Percentiles rank a stretch among this genome's conserved stretches.
These are phyloP conservation scores for Phengaris alcon DNA, from an alignment of 2,888 invertebrate genomes.

Conservation along the genomic window DNA sequence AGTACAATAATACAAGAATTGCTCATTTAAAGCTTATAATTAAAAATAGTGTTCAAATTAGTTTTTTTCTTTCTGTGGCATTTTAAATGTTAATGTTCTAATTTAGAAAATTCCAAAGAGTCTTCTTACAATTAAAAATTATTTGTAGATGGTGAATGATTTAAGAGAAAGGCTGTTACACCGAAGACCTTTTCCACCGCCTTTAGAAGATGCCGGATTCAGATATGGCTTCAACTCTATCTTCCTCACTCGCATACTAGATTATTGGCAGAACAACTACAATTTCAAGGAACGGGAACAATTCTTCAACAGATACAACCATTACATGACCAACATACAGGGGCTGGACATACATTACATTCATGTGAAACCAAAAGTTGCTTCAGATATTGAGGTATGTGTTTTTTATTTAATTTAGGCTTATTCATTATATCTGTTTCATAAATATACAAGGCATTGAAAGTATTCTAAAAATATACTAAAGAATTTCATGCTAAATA, in stretches of 20 bases:
- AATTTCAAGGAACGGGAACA: constrained; percentile 82
- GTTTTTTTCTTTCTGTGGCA: too few relatives aligned
- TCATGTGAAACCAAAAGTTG: constrained; percentile 80
- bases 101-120: too few relatives aligned
- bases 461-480: too few relatives aligned
- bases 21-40: too few relatives aligned
- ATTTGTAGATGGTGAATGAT: constrained; percentile 71
- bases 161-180: constrained; percentile 76
- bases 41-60: too few relatives aligned
- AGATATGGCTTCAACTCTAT: constrained; percentile 89
- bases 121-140: neutral
- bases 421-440: too few relatives aligned
- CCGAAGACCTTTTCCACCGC: constrained; percentile 66
- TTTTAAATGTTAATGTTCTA: too few relatives aligned
- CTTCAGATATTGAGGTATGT: constrained; percentile 48
- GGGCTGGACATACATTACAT: constrained; percentile 87
- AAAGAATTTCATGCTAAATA: too few relatives aligned
- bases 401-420: neutral
- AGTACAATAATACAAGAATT: too few relatives aligned
- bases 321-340: constrained; percentile 87
- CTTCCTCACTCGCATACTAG: constrained; percentile 82
- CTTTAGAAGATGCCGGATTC: constrained; percentile 84
- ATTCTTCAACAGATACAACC: constrained; percentile 85
- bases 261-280: constrained; percentile 89
- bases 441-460: too few relatives aligned